Percentiles rank a stretch among this genome's conserved stretches.
phyloP scores from a whole-genome alignment of 2,888 invertebrate genomes.

The Trissolcus japonicus region DNA sequence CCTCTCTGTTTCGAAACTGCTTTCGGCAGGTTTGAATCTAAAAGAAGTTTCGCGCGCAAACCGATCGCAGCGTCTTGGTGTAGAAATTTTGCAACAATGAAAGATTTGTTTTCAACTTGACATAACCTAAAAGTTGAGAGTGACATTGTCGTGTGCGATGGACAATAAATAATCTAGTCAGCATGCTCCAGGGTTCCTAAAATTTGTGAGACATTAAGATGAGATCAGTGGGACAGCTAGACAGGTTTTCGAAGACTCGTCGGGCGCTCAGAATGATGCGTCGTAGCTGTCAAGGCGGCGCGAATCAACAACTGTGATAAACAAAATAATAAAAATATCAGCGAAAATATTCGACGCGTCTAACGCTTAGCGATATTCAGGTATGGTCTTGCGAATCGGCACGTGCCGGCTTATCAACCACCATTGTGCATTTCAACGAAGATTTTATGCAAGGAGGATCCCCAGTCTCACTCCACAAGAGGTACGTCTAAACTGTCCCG shows the following conservation, averaged over 20 bases:
- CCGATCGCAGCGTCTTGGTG: too few relatives aligned
- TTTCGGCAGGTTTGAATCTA: too few relatives aligned
- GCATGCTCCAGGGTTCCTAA: slow-evolving; percentile 6
- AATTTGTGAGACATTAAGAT: background rate
- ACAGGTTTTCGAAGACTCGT: slow-evolving; percentile 15
- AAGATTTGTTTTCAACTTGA: too few relatives aligned
- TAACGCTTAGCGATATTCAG: background rate
- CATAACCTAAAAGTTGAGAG: too few relatives aligned
- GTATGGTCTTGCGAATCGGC: slow-evolving; percentile 50
- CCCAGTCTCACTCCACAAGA: slow-evolving; percentile 76
- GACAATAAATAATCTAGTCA: slow-evolving; percentile 10
- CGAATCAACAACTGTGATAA: slow-evolving; percentile 28
- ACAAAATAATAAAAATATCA: slow-evolving; percentile 5
- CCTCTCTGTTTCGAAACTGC: too few relatives aligned
- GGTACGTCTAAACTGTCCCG: slow-evolving; percentile 62
- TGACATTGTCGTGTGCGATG: too few relatives aligned
- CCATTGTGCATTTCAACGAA: slow-evolving; percentile 46
- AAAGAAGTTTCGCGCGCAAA: too few relatives aligned
- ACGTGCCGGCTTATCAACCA: slow-evolving; percentile 54
- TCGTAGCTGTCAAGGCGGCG: slow-evolving; percentile 5
- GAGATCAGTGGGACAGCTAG: slow-evolving; percentile 13
- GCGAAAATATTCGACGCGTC: background rate
- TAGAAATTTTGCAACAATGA: too few relatives aligned
- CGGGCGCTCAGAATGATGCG: slow-evolving; percentile 17
- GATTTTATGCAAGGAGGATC: slow-evolving; percentile 63